Evolutionary conservation across 1,140 invertebrate species (phyloP).

Genomic region (Drosophila albomicans): DNA sequence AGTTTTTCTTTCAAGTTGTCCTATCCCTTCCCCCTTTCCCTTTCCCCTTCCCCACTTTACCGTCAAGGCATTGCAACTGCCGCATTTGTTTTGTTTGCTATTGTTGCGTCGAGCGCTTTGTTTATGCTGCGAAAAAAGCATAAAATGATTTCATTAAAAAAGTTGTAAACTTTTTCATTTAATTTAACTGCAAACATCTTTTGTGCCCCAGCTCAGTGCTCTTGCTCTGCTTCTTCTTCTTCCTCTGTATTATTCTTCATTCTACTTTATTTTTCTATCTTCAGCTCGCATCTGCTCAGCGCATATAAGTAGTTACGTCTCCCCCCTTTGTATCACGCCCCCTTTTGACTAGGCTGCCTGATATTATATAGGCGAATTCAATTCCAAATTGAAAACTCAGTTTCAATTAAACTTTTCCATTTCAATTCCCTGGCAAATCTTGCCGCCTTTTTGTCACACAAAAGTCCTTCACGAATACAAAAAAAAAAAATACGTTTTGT

Average conservation of each 20-base stretch:
- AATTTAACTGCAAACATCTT: constrained; percentile 83
- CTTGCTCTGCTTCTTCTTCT: background rate
- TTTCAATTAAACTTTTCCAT: constrained; percentile 80
- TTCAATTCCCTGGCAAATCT: constrained; percentile 56
- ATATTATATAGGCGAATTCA: constrained; percentile 45
- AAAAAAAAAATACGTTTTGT: background rate
- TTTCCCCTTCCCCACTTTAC: background rate
- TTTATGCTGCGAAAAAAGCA: constrained; percentile 71
- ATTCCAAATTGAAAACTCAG: constrained; percentile 45
- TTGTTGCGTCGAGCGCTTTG: constrained; percentile 59
- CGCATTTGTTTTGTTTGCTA: constrained; percentile 71
- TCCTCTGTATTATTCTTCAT: constrained; percentile 33
- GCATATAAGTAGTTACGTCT: constrained; percentile 17
- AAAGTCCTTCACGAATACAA: constrained; percentile 14
- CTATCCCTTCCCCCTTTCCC: constrained; percentile 12
- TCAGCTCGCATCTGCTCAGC: constrained; percentile 4
- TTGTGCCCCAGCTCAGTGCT: constrained; percentile 52
- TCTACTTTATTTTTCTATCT: constrained; percentile 26
- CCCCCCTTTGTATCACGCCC: constrained; percentile 6
- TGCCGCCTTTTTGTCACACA: constrained; percentile 29
- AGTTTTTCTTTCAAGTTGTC: constrained; percentile 64
- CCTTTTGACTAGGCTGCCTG: background rate
- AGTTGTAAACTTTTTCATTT: constrained; percentile 83
- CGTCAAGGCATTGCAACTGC: constrained; percentile 33
- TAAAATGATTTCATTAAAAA: constrained; percentile 84